These are phyloP conservation scores for Rhinoptilus africanus DNA, from an alignment of 2,113 vertebrate genomes.

Conservation along the genomic window DNA sequence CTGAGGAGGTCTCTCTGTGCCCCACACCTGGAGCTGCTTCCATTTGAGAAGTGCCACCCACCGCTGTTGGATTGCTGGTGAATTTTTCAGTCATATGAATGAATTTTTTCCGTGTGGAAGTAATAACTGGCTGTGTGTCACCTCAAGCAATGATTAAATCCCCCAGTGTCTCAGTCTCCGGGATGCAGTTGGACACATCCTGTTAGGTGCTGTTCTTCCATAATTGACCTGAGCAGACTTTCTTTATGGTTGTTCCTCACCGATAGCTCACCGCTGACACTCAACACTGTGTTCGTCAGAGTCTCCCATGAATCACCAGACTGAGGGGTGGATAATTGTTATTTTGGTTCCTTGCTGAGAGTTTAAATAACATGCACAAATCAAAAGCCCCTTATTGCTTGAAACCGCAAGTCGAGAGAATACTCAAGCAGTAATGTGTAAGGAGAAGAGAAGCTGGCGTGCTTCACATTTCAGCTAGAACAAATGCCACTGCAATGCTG, in stretches of 20 bases:
- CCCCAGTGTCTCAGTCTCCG: not conserved
- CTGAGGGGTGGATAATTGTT: not conserved
- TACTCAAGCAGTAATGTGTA: not conserved
- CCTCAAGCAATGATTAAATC: not conserved
- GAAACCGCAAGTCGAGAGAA: not conserved
- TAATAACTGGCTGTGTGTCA: not conserved
- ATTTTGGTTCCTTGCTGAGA: not conserved
- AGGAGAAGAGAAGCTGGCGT: not conserved
- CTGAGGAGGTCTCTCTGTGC: not conserved
- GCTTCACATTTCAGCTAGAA: not conserved
- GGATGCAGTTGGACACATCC: not conserved
- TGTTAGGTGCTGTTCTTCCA: not conserved
- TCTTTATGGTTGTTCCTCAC: not conserved
- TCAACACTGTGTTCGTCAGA: not conserved
- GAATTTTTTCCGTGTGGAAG: not conserved
- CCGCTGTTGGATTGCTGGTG: not conserved
- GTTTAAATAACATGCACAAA: not conserved
- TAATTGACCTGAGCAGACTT: not conserved
- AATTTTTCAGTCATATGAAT: not conserved
- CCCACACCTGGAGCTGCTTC: not conserved
- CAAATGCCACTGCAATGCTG: not conserved
- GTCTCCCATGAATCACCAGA: not conserved
- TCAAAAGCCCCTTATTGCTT: not conserved
- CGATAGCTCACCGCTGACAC: rapidly evolving
- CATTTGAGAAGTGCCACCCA: not conserved